Percentiles rank a stretch among this genome's conserved stretches.
Conservation (phyloP, 1,140 invertebrate species). For the Pseudomyrmex dendroicus region DNA sequence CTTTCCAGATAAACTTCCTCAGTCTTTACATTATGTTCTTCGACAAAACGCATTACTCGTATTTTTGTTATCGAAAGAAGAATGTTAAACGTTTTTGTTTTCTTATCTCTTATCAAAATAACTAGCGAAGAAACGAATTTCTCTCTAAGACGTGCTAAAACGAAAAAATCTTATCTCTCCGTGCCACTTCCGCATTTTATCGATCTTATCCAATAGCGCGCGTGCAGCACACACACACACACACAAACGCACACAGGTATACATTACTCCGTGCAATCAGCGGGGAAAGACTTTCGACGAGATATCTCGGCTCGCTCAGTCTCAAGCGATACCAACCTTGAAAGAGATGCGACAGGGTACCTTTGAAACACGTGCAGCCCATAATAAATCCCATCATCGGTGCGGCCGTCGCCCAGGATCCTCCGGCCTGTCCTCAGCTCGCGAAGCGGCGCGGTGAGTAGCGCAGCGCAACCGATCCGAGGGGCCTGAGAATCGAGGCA, state of each 20-base stretch:
- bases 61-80: no score
- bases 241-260: background rate
- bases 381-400: slow-evolving; percentile 89
- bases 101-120: no score
- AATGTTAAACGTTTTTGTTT: no score
- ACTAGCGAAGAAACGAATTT: no score
- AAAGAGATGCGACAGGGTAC: slow-evolving; percentile 86
- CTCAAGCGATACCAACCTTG: slow-evolving; percentile 77
- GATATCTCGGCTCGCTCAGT: background rate
- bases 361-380: slow-evolving; percentile 95
- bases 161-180: background rate
- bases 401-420: slow-evolving; percentile 48
- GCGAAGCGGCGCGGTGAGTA: slow-evolving; percentile 30
- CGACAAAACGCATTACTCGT: no score
- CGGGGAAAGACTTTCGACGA: no score
- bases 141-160: background rate
- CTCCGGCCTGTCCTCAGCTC: slow-evolving; percentile 50
- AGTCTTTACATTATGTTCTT: no score
- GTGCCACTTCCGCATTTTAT: background rate
- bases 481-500: slow-evolving; percentile 45
- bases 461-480: slow-evolving; percentile 53
- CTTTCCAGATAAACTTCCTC: no score
- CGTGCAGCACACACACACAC: background rate
- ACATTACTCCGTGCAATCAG: slow-evolving; percentile 10
- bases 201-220: slow-evolving; percentile 1